phyloP scores from a whole-genome alignment of 2,888 invertebrate genomes.

The Apotomis turbidana region DNA sequence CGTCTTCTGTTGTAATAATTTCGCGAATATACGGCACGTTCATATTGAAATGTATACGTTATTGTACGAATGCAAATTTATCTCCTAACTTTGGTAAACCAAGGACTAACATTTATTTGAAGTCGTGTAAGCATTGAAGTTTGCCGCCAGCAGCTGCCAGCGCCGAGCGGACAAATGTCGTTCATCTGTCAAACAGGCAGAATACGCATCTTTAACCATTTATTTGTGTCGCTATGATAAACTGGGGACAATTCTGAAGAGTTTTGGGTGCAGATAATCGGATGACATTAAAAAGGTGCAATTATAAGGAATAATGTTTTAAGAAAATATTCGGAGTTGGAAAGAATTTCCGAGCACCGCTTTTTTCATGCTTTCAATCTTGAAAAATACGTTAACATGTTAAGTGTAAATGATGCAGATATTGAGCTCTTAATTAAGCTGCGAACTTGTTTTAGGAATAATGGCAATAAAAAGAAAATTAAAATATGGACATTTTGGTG shows the following conservation, averaged over 20 bases:
- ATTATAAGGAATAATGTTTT: background rate
- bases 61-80: constrained; percentile 36
- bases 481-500: no score
- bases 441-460: no score
- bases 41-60: constrained; percentile 5
- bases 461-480: no score
- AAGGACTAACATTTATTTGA: constrained; percentile 67
- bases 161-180: constrained; percentile 69
- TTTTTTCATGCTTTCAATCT: no score
- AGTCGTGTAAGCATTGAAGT: constrained; percentile 63
- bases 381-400: no score
- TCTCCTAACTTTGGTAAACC: constrained; percentile 46
- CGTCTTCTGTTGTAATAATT: constrained; percentile 14
- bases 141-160: constrained; percentile 62
- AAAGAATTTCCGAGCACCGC: no score
- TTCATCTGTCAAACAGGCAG: constrained; percentile 69
- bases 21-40: background rate
- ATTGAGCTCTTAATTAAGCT: no score
- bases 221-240: constrained; percentile 39
- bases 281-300: constrained; percentile 2
- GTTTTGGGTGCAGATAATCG: constrained; percentile 16
- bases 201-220: constrained; percentile 47
- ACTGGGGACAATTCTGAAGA: constrained; percentile 29
- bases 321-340: background rate
- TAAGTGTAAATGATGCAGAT: no score